Conservation (phyloP, 2,888 invertebrate species). For the Anodontia alba region DNA sequence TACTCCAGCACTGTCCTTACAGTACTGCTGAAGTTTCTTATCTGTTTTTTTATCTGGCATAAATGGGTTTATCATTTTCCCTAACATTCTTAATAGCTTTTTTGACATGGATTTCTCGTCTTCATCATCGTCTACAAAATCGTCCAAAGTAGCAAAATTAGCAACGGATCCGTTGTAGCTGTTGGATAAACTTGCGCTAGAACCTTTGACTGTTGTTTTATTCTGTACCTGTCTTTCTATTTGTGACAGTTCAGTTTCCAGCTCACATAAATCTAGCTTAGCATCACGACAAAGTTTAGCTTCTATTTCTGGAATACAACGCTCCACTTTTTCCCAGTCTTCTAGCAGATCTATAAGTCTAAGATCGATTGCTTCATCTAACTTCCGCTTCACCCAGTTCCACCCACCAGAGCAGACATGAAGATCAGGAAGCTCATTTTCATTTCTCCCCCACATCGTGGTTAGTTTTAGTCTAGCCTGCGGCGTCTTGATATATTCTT, state of each 20-base stretch:
- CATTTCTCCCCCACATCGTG: slow-evolving; percentile 48
- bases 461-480: slow-evolving; percentile 55
- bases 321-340: slow-evolving; percentile 63
- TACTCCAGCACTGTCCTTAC: slow-evolving; percentile 39
- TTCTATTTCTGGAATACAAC: slow-evolving; percentile 51
- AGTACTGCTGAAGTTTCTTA: slow-evolving; percentile 43
- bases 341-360: slow-evolving; percentile 59
- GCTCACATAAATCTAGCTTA: slow-evolving; percentile 62
- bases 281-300: slow-evolving; percentile 59
- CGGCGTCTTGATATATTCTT: slow-evolving; percentile 48
- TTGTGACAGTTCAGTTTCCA: slow-evolving; percentile 66
- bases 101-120: not conserved
- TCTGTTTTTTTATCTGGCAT: slow-evolving; percentile 33
- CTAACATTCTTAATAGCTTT: slow-evolving; percentile 29
- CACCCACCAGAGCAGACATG: slow-evolving; percentile 46
- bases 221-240: slow-evolving; percentile 31
- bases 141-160: not conserved
- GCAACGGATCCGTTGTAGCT: not conserved
- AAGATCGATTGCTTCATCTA: slow-evolving; percentile 53
- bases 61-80: slow-evolving; percentile 10
- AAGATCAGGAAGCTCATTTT: slow-evolving; percentile 56
- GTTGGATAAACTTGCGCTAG: not conserved
- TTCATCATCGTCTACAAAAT: not conserved
- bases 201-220: not conserved
- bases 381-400: slow-evolving; percentile 54